Percentiles rank a stretch among this genome's conserved stretches.
These are phyloP conservation scores for Mesochorus sp. DNA, from an alignment of 2,888 invertebrate species.

Conservation along the genomic window DNA sequence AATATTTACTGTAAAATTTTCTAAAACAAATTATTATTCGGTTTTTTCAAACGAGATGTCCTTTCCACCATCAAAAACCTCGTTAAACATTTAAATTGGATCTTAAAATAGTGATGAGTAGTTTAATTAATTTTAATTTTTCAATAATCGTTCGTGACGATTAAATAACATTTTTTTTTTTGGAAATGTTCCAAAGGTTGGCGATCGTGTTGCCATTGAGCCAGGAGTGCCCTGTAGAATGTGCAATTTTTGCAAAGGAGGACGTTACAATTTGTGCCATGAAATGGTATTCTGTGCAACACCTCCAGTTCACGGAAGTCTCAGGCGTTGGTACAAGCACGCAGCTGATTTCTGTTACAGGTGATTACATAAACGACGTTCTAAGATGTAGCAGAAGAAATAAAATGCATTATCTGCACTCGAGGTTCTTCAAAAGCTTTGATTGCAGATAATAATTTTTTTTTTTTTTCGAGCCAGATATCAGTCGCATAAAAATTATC, in stretches of 20 bases:
- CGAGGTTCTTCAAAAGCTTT: too few species aligned
- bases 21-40: too few species aligned
- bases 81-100: too few species aligned
- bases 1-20: too few species aligned
- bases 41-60: too few species aligned
- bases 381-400: not conserved
- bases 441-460: too few species aligned
- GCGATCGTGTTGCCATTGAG: slow-evolving; percentile 97
- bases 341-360: slow-evolving; percentile 95
- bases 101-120: too few species aligned
- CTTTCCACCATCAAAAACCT: too few species aligned
- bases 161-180: too few species aligned
- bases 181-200: slow-evolving; percentile 83
- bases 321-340: slow-evolving; percentile 93
- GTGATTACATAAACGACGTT: slow-evolving; percentile 81
- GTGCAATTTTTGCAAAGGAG: slow-evolving; percentile 93
- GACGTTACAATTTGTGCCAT: slow-evolving; percentile 95
- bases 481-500: too few species aligned
- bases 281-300: slow-evolving; percentile 97
- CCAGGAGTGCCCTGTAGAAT: slow-evolving; percentile 94
- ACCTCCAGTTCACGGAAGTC: slow-evolving; percentile 95
- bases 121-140: not conserved
- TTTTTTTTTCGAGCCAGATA: too few species aligned
- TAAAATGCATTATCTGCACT: too few species aligned
- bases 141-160: not conserved